Evolutionary conservation across 1,140 invertebrate genomes (phyloP).

Genomic region (Pseudachorutes palmiensis): DNA sequence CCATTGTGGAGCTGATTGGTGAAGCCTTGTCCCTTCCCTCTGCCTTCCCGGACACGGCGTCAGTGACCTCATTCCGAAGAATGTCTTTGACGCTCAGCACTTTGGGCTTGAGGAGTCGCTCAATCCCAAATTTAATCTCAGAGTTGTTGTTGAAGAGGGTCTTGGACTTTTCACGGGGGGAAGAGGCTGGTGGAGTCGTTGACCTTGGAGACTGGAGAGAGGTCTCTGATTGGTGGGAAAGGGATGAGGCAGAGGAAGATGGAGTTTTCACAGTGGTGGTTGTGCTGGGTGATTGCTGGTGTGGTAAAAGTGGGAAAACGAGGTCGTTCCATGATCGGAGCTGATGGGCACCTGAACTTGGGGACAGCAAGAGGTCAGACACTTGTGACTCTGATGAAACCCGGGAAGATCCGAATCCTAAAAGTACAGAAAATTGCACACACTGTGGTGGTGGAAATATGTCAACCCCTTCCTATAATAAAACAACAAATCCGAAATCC

Average conservation of each 20-base stretch:
- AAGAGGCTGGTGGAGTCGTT: not conserved
- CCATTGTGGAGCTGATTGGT: not conserved
- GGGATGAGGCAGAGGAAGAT: not conserved
- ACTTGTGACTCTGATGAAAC: not conserved
- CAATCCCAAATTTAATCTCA: conserved; percentile 39
- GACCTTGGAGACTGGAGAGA: not conserved
- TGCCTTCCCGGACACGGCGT: not conserved
- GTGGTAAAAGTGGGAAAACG: conserved; percentile 27
- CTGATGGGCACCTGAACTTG: conserved; percentile 18
- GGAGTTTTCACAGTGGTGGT: conserved; percentile 12
- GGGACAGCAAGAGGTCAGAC: not conserved
- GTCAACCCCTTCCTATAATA: too few species aligned
- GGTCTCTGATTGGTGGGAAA: not conserved
- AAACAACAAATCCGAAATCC: too few species aligned
- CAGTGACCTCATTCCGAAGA: conserved; percentile 19
- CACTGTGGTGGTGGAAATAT: too few species aligned
- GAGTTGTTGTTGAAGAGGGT: conserved; percentile 6
- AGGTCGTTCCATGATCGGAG: conserved; percentile 35
- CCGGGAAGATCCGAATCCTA: too few species aligned
- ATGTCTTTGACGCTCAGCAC: conserved; percentile 38
- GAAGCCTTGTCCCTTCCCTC: conserved; percentile 6
- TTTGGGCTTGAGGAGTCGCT: conserved; percentile 36
- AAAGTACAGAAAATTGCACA: too few species aligned
- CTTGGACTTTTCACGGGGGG: not conserved
- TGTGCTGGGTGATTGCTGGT: not conserved